Evolutionary conservation across 2,797 vertebrate genomes (phyloP), one percentile per base, ranked within the genome.

Genomic region (Hippocampus kuda): DNA sequence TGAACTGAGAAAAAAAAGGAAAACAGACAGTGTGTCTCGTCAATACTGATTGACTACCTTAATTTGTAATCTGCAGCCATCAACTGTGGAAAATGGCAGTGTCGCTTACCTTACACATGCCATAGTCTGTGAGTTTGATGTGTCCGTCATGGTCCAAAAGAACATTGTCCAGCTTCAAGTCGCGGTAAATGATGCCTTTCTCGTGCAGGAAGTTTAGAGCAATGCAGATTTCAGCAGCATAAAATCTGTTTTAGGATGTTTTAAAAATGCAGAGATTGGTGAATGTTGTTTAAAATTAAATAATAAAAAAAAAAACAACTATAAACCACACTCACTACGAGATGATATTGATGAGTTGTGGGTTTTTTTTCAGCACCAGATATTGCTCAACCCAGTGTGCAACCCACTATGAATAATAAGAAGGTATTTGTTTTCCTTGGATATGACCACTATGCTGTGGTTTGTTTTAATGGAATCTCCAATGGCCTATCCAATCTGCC

Each of bases 201-300:
- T 99, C 97, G 1, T 99, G 97, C 34, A 99, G 90, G 86, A 99
- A 98, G 90, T 98, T 98, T 67, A 99, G 92, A 70, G 97, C 97
- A 13, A 98, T 94, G 77, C 95, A 98, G 83, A 99, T 99, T 90
- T 99, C 97, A 62, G 97, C 95, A 72, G 96, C 95, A 76, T 98
- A 99, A 91, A 99, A 99, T 84, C 97, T 98, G 86, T 54, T 44
- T 67, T 30, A 51, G 42, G 62, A 34, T 65, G 8, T 53, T 62
- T 22, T 68, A 26, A 66, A 66, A 1, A 69, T 20, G 20, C 15
- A 38, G 56, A 48, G 13, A 62, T n/a, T 30, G 30, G n/a, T 60
- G 59, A 4, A 4, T 48, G 12, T 48, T 48, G 46, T 57, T 57
- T n/a, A n/a, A 57, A 38, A 38, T 38, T 51, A 20, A 66, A 49